Evolutionary conservation across 1,140 invertebrate species (phyloP), one percentile per base, ranked within the genome.

Genomic region (Heliconius nattereri): DNA sequence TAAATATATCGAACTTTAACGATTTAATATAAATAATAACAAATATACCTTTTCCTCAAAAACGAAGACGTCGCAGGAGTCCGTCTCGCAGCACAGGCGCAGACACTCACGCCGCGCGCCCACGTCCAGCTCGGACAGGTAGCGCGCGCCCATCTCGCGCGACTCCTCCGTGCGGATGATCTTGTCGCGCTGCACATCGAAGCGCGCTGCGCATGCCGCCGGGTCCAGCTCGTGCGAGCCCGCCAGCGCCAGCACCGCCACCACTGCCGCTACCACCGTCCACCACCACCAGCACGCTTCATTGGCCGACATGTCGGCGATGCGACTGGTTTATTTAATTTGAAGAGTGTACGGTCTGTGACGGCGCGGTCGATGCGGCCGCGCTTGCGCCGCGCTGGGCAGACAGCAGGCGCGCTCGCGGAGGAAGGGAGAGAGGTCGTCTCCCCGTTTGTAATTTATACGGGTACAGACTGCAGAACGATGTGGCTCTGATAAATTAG

Each of bases 91-190:
- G 94, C 98, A 99, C 74, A 98, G 96, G 40, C 96, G 95, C 77
- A 98, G 95, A 92, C 98, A 99, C 85, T 98, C 97, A 86, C 97
- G 96, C 79, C 96, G 96, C 32, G 96, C 96, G 81, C 96, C 96
- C 83, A 98, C 94, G 88, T 98, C 97, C 40, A 97, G 96, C 87
- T 98, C 98, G 86, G 97, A 98, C 11, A 99, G 94, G 95, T 98
- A 99, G 87, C 97, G 97, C 16, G 98, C 98, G 35, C 98, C 98
- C 95, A 98, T 96, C 35, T 96, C 96, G 85, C 96, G 95, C 0
- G 98, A 99, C 89, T 98, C 98, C 85, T 98, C 96, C 0, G 98
- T 98, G 78, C 97, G 95, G 83, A 99, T 99, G 80, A 99, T 99
- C 87, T 98, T 98, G 90, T 98, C 97, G 82, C 95, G 95, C 91